Conservation (phyloP, 2,113 vertebrate genomes). For the Anolis sagrei region DNA sequence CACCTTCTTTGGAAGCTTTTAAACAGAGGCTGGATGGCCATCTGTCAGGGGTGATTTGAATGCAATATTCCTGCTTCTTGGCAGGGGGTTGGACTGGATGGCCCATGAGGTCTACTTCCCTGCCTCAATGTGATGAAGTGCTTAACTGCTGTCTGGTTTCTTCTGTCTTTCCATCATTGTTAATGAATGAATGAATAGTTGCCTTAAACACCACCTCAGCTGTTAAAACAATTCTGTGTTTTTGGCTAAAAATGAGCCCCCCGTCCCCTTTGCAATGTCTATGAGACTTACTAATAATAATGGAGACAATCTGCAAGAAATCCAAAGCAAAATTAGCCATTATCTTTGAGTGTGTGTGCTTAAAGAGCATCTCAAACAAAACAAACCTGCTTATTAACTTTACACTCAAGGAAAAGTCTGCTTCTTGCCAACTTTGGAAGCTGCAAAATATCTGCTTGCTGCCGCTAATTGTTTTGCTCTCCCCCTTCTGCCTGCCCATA, state of each 20-base stretch:
- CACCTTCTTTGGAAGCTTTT: too few relatives aligned
- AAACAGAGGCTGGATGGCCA: too few relatives aligned
- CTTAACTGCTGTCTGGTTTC: background rate
- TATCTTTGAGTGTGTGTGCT: background rate
- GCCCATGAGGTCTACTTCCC: too few relatives aligned
- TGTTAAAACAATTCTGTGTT: background rate
- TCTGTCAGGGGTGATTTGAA: too few relatives aligned
- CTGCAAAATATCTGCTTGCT: background rate
- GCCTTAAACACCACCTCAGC: conserved; percentile 1
- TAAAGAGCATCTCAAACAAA: background rate
- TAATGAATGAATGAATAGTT: conserved; percentile 42
- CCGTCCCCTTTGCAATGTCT: background rate
- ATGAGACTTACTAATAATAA: rapidly evolving
- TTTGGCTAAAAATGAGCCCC: background rate
- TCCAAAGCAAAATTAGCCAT: rapidly evolving
- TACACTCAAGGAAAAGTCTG: background rate
- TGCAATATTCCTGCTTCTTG: too few relatives aligned
- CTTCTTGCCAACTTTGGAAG: background rate
- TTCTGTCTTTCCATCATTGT: background rate
- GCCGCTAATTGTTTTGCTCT: background rate
- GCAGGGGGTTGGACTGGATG: too few relatives aligned
- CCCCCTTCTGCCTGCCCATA: too few relatives aligned
- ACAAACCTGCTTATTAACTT: background rate
- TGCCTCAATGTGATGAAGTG: too few relatives aligned
- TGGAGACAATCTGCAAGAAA: background rate